These are phyloP conservation scores for Myiozetetes cayanensis DNA, from an alignment of 2,113 vertebrate species.

Conservation along the genomic window DNA sequence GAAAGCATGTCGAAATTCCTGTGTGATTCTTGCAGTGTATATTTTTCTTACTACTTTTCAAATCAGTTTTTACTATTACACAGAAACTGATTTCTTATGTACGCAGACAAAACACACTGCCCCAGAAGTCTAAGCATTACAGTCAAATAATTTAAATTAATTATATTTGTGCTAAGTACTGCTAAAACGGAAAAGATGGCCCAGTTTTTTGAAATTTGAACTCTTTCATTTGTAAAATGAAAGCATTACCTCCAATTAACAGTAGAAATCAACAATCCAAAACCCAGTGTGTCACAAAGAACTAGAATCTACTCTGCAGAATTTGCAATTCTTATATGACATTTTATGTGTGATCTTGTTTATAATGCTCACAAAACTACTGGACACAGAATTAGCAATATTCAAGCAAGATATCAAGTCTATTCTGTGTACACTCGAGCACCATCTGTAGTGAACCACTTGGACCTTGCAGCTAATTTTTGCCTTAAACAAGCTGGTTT, in stretches of 20 bases:
- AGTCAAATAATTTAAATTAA: neutral
- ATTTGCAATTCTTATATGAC: neutral
- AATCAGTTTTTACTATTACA: neutral
- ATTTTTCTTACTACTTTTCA: neutral
- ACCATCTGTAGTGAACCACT: neutral
- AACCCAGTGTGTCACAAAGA: neutral
- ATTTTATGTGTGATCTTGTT: neutral
- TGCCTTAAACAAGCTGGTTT: neutral
- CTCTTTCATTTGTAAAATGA: neutral
- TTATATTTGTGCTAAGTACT: neutral
- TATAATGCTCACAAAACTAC: neutral
- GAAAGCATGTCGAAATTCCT: neutral
- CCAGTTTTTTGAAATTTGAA: neutral
- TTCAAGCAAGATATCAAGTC: neutral
- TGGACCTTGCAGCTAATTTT: neutral
- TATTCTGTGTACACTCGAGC: neutral
- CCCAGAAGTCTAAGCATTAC: neutral
- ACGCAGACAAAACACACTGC: neutral
- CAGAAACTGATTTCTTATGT: neutral
- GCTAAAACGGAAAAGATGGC: neutral
- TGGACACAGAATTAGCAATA: neutral
- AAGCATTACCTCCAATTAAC: neutral
- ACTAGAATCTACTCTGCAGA: neutral
- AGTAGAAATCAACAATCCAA: neutral
- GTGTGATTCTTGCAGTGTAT: neutral